A percentile compares a stretch with the other conserved stretches of the same genome.
phyloP scores from a whole-genome alignment of 1,140 invertebrate genomes.

The Cephus cinctus region DNA sequence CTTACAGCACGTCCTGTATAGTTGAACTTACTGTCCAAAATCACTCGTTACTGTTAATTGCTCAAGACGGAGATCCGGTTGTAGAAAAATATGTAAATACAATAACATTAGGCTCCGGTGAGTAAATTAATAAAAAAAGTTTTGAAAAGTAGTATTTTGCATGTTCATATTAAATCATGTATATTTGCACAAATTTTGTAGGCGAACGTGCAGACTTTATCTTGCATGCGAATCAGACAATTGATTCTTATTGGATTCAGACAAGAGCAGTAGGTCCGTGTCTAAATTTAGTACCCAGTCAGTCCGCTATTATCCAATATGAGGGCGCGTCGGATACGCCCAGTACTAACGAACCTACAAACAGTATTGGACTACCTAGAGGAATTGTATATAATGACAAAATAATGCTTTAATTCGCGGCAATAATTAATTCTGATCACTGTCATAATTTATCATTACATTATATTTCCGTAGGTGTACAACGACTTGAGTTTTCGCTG shows the following conservation, averaged over 20 bases:
- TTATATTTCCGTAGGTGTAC: conserved; percentile 72
- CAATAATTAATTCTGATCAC: neutral
- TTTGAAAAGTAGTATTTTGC: no score
- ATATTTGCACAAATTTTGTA: conserved; percentile 30
- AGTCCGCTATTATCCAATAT: conserved; percentile 54
- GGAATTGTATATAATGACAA: conserved; percentile 9
- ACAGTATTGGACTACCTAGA: conserved; percentile 6
- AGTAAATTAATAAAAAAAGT: no score
- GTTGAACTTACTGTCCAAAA: conserved; percentile 76
- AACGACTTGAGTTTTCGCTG: conserved; percentile 74
- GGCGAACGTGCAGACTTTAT: conserved; percentile 61
- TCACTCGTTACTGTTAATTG: conserved; percentile 72
- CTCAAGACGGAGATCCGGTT: conserved; percentile 73
- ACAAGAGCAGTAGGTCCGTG: conserved; percentile 48
- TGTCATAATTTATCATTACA: conserved; percentile 9
- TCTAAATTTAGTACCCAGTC: conserved; percentile 43
- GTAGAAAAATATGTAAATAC: conserved; percentile 44
- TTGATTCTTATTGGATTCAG: conserved; percentile 55
- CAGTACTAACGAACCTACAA: conserved; percentile 3
- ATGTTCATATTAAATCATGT: no score
- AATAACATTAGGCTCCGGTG: conserved; percentile 48
- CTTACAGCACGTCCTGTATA: conserved; percentile 79
- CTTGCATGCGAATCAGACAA: conserved; percentile 43
- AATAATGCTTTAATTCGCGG: neutral
- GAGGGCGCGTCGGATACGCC: conserved; percentile 29